Base-by-base conservation (phyloP, 2,888 invertebrate genomes). In the Helicoverpa assulta region DNA sequence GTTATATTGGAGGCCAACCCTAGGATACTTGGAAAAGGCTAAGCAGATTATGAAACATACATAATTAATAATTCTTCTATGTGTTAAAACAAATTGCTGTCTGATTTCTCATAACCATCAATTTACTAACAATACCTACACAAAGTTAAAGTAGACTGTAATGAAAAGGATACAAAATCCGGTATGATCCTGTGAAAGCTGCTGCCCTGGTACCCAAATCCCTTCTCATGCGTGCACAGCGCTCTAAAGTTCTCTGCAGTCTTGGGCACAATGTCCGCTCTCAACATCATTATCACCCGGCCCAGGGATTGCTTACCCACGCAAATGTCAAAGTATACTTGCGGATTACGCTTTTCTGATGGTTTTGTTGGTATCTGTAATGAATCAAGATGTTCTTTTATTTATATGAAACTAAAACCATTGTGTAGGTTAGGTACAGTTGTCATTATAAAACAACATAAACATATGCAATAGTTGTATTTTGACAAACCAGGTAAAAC, bases 271-370 rank as follows among this genome's bases (percentile, higher is more conserved):
- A 99, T 96, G 92, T 99, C 99, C 0, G 98, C 97, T 77, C 99
- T 93, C 7, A 99, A 93, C 96, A 99, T 97, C 96, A 99, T 99
- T 6, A 98, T 98, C 81, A 99, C 97, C 61, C 99, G 96, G 0
- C 99, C 99, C 5, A 98, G 95, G 89, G 98, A 98, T 82, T 97
- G 97, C 88, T 98, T 99, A 3, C 99, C 99, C 67, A 99, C 98
- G 84, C 97, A 98, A 66, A 99, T 97, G 89, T 99, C 99, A 85
- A 99, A 98, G 93, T 98, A 99, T 0, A 99, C 99, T 95, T 99
- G 99, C 18, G 98, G 98, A 92, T 98, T 98, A 74, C 96, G 93
- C 69, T 95, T 95, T 73, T 95, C 94, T 54, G 85, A 68, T 2
- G 94, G 90, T 80, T 92, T 94, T 3, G 90, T 76, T 26, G 93